Conservation (phyloP, 2,888 invertebrate species). For the Campoplex capitator region DNA sequence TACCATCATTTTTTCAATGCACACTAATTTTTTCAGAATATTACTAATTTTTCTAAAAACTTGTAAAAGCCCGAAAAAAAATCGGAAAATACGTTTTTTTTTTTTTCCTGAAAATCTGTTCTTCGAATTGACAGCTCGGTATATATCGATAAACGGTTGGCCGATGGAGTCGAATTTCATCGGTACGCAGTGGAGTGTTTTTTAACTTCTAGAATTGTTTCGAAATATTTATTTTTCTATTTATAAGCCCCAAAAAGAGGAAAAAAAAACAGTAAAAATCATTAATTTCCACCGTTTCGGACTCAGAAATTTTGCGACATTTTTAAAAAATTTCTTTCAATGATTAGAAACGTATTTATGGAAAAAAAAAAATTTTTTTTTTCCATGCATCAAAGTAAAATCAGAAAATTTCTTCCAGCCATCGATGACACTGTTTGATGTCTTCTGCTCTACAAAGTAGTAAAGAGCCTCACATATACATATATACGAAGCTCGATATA, state of each 20-base stretch:
- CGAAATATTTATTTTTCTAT: neutral
- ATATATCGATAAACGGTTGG: no score
- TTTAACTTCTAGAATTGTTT: neutral
- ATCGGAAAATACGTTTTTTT: no score
- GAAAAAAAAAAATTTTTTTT: neutral
- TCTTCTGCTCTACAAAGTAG: conserved; percentile 1
- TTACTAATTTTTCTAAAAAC: no score
- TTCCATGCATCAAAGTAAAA: neutral
- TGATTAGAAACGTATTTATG: no score
- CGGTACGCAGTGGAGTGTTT: neutral
- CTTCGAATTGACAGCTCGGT: no score
- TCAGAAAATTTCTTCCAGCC: neutral
- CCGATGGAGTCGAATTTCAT: neutral
- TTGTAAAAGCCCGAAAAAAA: no score
- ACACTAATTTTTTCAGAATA: no score
- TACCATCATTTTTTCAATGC: no score
- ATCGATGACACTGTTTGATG: neutral
- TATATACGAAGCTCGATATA: neutral
- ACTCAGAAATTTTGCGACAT: neutral
- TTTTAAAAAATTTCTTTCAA: no score
- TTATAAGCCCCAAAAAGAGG: neutral
- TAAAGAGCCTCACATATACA: neutral
- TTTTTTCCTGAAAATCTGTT: no score
- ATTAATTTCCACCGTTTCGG: neutral
- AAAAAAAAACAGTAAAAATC: neutral